Evolutionary conservation across 64 coral and sea anemone species (phyloP).

Genomic region (Cladopsammia gracilis): DNA sequence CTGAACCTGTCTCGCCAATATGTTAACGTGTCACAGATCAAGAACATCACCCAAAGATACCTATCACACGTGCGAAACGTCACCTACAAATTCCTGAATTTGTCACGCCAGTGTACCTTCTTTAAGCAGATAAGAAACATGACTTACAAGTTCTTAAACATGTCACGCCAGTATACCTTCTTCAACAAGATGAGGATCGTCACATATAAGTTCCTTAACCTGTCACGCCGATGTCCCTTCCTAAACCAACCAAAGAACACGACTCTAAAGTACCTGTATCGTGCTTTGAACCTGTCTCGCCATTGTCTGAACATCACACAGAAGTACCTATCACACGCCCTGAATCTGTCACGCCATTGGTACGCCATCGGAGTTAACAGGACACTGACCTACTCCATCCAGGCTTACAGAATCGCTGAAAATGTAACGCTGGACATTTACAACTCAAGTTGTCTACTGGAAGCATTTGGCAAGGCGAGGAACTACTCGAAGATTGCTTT

Average conservation of each 20-base stretch:
- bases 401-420: slow-evolving; percentile 54
- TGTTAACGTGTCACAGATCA: not conserved
- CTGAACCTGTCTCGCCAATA: not conserved
- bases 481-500: slow-evolving; percentile 48
- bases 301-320: slow-evolving; percentile 57
- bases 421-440: slow-evolving; percentile 72
- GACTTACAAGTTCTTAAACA: not conserved
- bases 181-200: not conserved
- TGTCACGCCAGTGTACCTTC: no score
- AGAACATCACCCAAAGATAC: not conserved
- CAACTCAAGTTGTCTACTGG: slow-evolving; percentile 65
- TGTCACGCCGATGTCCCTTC: not conserved
- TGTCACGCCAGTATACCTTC: not conserved
- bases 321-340: not conserved
- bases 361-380: slow-evolving; percentile 18
- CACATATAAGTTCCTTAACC: not conserved
- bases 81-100: not conserved
- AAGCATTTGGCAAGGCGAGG: slow-evolving; percentile 44
- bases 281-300: not conserved
- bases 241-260: slow-evolving; percentile 13
- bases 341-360: slow-evolving; percentile 65
- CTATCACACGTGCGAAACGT: not conserved
- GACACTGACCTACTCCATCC: slow-evolving; percentile 45
- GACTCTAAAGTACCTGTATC: slow-evolving; percentile 18
- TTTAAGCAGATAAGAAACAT: not conserved